phyloP scores from a whole-genome alignment of 1,140 invertebrate genomes.

The Littorina saxatilis region DNA sequence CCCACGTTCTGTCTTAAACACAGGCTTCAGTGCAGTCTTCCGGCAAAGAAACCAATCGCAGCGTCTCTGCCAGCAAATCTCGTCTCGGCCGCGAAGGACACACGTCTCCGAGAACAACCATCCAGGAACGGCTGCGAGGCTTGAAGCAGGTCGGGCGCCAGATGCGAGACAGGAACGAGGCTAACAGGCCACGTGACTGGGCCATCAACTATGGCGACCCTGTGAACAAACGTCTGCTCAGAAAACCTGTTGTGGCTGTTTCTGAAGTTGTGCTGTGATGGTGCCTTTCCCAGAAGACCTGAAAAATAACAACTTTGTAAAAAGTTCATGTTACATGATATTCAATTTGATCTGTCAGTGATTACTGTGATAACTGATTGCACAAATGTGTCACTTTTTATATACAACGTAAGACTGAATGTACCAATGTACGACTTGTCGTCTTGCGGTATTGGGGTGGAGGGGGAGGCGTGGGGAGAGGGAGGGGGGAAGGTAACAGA shows the following conservation, averaged over 20 bases:
- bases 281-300: neutral
- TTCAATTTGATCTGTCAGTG: too few species aligned
- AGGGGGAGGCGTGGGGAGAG: too few species aligned
- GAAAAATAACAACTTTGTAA: too few species aligned
- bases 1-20: too few species aligned
- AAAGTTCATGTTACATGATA: too few species aligned
- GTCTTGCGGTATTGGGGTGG: too few species aligned
- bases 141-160: conserved; percentile 53
- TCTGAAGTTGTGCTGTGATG: neutral
- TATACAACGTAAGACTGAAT: too few species aligned
- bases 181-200: conserved; percentile 53
- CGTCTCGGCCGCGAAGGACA: neutral
- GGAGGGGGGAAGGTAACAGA: too few species aligned
- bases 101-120: conserved; percentile 38
- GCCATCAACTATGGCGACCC: conserved; percentile 57
- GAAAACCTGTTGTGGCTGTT: conserved; percentile 49
- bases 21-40: too few species aligned
- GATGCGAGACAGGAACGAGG: conserved; percentile 53
- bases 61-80: neutral
- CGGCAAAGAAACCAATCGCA: neutral
- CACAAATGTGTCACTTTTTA: too few species aligned
- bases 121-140: conserved; percentile 50
- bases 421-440: too few species aligned
- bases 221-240: conserved; percentile 47
- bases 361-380: too few species aligned